Conservation (phyloP, 1,140 invertebrate genomes). For the Drosophila pectinifera region DNA sequence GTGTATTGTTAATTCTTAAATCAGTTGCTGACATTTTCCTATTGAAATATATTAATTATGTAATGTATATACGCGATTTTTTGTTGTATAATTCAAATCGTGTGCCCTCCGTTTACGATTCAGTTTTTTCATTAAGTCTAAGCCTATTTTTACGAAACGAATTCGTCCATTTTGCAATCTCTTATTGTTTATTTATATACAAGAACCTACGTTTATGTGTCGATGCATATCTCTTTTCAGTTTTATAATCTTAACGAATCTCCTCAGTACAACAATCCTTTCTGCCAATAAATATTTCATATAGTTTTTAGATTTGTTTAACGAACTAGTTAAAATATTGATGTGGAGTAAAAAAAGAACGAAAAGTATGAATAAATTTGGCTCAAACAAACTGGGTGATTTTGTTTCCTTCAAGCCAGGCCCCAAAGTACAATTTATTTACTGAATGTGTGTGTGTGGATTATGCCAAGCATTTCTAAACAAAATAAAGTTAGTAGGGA, state of each 20-base stretch:
- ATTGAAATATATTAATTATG: conserved; percentile 16
- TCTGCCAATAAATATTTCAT: conserved; percentile 76
- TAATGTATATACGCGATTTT: conserved; percentile 59
- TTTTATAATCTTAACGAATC: conserved; percentile 69
- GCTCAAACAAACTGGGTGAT: conserved; percentile 59
- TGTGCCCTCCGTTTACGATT: conserved; percentile 69
- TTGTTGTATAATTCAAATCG: conserved; percentile 51
- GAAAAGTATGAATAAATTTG: conserved; percentile 62
- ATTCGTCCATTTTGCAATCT: conserved; percentile 80
- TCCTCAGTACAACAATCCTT: conserved; percentile 73
- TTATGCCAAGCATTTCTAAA: conserved; percentile 26
- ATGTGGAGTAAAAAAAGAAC: conserved; percentile 39
- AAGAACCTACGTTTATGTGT: conserved; percentile 30
- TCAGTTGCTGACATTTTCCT: conserved; percentile 24
- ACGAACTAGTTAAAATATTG: conserved; percentile 68
- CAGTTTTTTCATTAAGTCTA: conserved; percentile 59
- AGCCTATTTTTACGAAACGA: conserved; percentile 75
- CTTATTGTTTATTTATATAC: conserved; percentile 51
- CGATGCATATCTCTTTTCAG: conserved; percentile 51
- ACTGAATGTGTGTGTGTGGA: conserved; percentile 11
- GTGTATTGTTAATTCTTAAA: conserved; percentile 1
- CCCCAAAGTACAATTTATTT: conserved; percentile 24
- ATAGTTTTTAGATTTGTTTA: conserved; percentile 65
- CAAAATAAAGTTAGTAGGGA: background rate
- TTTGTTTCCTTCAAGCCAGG: conserved; percentile 4